Percentiles rank a stretch among this genome's conserved stretches.
These are phyloP conservation scores for Hylaeus volcanicus DNA, from an alignment of 1,140 invertebrate species.

Conservation along the genomic window DNA sequence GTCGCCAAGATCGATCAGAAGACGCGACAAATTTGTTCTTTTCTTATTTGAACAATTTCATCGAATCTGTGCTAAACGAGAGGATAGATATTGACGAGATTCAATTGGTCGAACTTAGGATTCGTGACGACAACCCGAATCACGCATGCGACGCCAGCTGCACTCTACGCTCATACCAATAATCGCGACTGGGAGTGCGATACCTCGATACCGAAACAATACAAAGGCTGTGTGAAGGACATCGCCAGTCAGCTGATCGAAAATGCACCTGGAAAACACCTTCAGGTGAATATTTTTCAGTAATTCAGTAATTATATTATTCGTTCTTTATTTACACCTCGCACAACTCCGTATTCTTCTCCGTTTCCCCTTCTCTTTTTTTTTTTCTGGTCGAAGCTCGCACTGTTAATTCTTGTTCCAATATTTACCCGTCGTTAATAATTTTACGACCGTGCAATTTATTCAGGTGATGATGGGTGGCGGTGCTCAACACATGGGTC, in stretches of 20 bases:
- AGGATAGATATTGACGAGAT: not conserved
- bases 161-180: constrained; percentile 86
- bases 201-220: constrained; percentile 76
- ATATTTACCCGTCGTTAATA: not conserved
- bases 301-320: too few species aligned
- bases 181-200: constrained; percentile 87
- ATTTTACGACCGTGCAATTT: not conserved
- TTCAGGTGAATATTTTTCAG: constrained; percentile 80
- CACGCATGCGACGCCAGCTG: constrained; percentile 90
- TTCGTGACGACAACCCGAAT: constrained; percentile 89
- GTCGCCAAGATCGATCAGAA: too few species aligned
- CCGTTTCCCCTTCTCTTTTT: not conserved
- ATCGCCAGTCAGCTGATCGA: constrained; percentile 84
- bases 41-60: too few species aligned
- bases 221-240: constrained; percentile 80
- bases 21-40: too few species aligned
- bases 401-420: not conserved
- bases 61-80: not conserved
- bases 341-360: not conserved
- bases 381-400: not conserved
- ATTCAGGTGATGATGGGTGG: constrained; percentile 83
- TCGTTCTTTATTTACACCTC: not conserved
- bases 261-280: constrained; percentile 82
- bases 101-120: constrained; percentile 63
- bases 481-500: constrained; percentile 80